Base-by-base conservation (phyloP, 1,140 invertebrate genomes). In the Lysiphlebus fabarum region DNA sequence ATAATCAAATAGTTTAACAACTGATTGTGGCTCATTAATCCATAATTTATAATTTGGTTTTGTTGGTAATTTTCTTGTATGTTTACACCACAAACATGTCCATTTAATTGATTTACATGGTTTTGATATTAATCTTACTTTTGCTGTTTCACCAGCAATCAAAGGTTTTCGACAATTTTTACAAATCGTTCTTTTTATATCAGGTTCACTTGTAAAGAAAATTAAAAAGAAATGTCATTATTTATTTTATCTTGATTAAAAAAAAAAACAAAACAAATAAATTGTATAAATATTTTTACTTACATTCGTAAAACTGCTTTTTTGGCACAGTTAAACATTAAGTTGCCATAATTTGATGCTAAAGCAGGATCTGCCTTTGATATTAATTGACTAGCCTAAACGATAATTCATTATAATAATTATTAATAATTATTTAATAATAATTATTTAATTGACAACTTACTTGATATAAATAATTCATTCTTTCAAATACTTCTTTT, bases 381-480 rank as follows among this genome's bases (percentile, higher is more conserved):
- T 41, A 77, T 61, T 7, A 67, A 4, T 44, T 65, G 57, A 70
- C 76, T 76, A 41, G 74, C 77, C n/a, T n/a, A n/a, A n/a, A n/a
- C n/a, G n/a, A n/a, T n/a, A n/a, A n/a, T n/a, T n/a, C n/a, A n/a
- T n/a, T n/a, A n/a, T n/a, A n/a, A n/a, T n/a, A n/a, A n/a, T n/a
- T n/a, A n/a, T n/a, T n/a, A n/a, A n/a, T n/a, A n/a, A n/a, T n/a
- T n/a, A n/a, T n/a, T n/a, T n/a, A n/a, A n/a, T n/a, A n/a, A n/a
- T n/a, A n/a, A n/a, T n/a, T n/a, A n/a, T n/a, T n/a, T n/a, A n/a
- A n/a, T n/a, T n/a, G n/a, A n/a, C n/a, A n/a, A n/a, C n/a, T n/a
- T n/a, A n/a, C n/a, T 64, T 79, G 77, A 62, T 76, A 73, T n/a
- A 79, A 64, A 56, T 66, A 79, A 65, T 79, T 79, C 71, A 79